Evolutionary conservation across 2,113 vertebrate genomes (phyloP).

Genomic region (Carassius auratus): DNA sequence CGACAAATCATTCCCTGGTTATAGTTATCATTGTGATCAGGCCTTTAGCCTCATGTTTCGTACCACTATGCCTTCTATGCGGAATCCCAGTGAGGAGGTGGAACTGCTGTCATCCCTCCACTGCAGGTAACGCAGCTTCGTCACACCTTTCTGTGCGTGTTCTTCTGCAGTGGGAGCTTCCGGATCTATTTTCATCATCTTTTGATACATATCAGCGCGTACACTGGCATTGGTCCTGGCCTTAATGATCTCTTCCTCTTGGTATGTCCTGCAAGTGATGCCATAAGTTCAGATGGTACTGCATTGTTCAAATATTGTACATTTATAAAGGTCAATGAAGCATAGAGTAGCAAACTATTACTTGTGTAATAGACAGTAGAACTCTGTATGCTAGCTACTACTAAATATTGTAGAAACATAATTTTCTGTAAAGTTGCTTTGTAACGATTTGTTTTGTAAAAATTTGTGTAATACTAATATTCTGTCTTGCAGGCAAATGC

Average conservation of each 20-base stretch:
- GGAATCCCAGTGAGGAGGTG: constrained; percentile 77
- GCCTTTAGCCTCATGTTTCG: background rate
- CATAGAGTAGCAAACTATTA: constrained; percentile 2
- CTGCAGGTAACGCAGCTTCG: constrained; percentile 81
- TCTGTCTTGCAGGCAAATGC: background rate
- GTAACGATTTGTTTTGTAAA: too few species aligned
- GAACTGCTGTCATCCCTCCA: constrained; percentile 80
- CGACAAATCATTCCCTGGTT: too few species aligned
- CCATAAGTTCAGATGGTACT: background rate
- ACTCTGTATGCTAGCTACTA: background rate
- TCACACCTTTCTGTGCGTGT: constrained; percentile 71
- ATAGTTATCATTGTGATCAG: too few species aligned
- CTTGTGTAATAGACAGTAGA: background rate
- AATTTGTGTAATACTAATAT: background rate
- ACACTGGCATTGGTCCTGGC: constrained; percentile 62
- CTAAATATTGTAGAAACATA: too few species aligned
- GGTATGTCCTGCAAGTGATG: constrained; percentile 74
- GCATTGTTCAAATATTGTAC: background rate
- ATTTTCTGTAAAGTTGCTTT: too few species aligned
- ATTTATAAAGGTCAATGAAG: background rate
- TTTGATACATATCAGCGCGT: constrained; percentile 80
- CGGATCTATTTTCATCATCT: constrained; percentile 79
- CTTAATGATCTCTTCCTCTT: constrained; percentile 77
- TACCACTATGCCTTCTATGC: constrained; percentile 82
- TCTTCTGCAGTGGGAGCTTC: constrained; percentile 74